These are phyloP conservation scores for Zonotrichia albicollis DNA, from an alignment of 2,797 vertebrate genomes.

Conservation along the genomic window DNA sequence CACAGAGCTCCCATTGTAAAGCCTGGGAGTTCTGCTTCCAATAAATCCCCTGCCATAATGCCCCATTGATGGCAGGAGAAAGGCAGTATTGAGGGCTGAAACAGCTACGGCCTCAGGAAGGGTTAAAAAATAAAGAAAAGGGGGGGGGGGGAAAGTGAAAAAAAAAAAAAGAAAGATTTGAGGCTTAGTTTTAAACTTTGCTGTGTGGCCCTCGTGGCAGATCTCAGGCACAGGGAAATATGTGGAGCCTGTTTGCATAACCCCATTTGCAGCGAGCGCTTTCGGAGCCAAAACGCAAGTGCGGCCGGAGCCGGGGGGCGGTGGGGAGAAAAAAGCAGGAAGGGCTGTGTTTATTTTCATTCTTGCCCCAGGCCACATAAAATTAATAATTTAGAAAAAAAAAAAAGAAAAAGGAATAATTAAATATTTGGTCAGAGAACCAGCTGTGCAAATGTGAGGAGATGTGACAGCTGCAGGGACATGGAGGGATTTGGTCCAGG, in stretches of 20 bases:
- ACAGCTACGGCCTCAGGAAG: slow-evolving; percentile 37
- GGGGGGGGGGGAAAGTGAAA: background rate
- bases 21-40: slow-evolving; percentile 77
- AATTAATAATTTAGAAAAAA: slow-evolving; percentile 11
- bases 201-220: slow-evolving; percentile 64
- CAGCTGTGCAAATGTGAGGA: slow-evolving; percentile 16
- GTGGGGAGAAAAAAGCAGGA: slow-evolving; percentile 37
- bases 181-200: slow-evolving; percentile 41
- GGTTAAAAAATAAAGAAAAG: slow-evolving; percentile 71
- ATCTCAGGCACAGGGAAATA: slow-evolving; percentile 20
- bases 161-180: background rate
- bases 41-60: slow-evolving; percentile 79
- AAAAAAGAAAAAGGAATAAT: background rate
- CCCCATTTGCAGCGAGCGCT: slow-evolving; percentile 4
- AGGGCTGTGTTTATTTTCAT: slow-evolving; percentile 53
- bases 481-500: background rate
- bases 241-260: slow-evolving; percentile 51
- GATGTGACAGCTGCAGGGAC: slow-evolving; percentile 30
- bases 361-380: slow-evolving; percentile 47
- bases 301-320: background rate
- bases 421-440: slow-evolving; percentile 51
- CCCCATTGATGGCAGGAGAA: slow-evolving; percentile 80
- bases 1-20: slow-evolving; percentile 81
- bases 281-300: slow-evolving; percentile 13
- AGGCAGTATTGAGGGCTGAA: slow-evolving; percentile 75